These are phyloP conservation scores for Ommatoiulus sabulosus DNA, from an alignment of 2,888 invertebrate species.

Conservation along the genomic window DNA sequence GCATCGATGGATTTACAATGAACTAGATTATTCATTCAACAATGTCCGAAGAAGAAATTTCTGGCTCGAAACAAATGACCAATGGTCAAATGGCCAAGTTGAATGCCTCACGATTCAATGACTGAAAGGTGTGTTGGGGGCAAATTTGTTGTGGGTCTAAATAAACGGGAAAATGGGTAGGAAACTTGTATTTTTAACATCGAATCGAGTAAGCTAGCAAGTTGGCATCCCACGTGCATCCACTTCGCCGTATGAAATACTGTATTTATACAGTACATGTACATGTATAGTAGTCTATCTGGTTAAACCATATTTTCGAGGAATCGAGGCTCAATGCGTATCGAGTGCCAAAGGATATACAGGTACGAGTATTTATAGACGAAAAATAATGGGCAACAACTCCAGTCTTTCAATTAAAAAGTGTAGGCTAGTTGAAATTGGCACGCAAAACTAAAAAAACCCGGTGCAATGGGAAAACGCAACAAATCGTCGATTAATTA, in stretches of 20 bases:
- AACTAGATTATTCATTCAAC: not conserved
- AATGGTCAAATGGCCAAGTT: not conserved
- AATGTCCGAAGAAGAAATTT: not conserved
- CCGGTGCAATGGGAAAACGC: not conserved
- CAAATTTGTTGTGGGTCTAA: not conserved
- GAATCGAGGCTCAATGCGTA: not conserved
- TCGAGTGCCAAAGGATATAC: not conserved
- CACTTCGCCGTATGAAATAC: not conserved
- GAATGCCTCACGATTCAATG: slow-evolving; percentile 37
- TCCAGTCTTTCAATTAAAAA: not conserved
- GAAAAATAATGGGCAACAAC: not conserved
- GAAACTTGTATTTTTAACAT: not conserved
- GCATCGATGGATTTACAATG: not conserved
- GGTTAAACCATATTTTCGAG: slow-evolving; percentile 16
- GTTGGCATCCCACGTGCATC: slow-evolving; percentile 3
- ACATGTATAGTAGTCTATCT: not conserved
- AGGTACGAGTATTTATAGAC: not conserved
- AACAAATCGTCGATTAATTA: slow-evolving; percentile 41
- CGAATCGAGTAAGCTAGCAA: not conserved
- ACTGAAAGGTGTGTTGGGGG: not conserved
- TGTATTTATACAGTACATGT: too few species aligned
- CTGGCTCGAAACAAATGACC: slow-evolving; percentile 25
- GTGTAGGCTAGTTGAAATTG: slow-evolving; percentile 30
- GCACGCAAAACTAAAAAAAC: slow-evolving; percentile 4
- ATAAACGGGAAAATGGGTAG: not conserved